phyloP scores from a whole-genome alignment of 2,113 vertebrate genomes.

The Meles meles region DNA sequence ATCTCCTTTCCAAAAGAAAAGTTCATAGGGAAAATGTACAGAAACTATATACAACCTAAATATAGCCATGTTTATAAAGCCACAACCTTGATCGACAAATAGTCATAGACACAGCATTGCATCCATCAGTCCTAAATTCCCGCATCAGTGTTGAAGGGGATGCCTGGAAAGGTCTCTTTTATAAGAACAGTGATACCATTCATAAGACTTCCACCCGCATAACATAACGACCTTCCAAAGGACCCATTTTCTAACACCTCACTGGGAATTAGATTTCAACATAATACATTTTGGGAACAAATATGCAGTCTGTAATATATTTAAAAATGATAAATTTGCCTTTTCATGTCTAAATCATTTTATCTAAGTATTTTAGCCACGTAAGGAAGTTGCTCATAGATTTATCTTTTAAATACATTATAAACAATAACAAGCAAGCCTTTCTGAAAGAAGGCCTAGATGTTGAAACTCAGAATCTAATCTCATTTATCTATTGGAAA shows the following conservation, averaged over 20 bases:
- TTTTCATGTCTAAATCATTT: not conserved
- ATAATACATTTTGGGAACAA: not conserved
- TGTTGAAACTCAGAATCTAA: not conserved
- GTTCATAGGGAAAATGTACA: not conserved
- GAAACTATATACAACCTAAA: not conserved
- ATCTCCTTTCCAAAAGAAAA: not conserved
- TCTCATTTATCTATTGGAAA: not conserved
- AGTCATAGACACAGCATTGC: not conserved
- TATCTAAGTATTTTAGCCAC: not conserved
- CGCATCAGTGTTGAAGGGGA: not conserved
- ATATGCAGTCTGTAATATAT: not conserved
- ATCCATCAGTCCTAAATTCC: not conserved
- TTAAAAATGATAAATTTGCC: not conserved
- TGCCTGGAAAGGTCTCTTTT: not conserved
- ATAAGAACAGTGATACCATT: not conserved
- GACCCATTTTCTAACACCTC: not conserved
- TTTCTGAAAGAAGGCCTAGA: not conserved
- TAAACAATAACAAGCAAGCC: not conserved
- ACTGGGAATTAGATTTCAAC: not conserved
- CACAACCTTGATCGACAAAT: not conserved
- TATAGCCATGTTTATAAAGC: not conserved
- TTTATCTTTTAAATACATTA: not conserved
- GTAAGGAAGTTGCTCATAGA: not conserved
- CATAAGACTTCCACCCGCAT: not conserved
- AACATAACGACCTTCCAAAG: not conserved